These are phyloP conservation scores for Cerastis rubricosa DNA, from an alignment of 2,888 invertebrate genomes.

Conservation along the genomic window DNA sequence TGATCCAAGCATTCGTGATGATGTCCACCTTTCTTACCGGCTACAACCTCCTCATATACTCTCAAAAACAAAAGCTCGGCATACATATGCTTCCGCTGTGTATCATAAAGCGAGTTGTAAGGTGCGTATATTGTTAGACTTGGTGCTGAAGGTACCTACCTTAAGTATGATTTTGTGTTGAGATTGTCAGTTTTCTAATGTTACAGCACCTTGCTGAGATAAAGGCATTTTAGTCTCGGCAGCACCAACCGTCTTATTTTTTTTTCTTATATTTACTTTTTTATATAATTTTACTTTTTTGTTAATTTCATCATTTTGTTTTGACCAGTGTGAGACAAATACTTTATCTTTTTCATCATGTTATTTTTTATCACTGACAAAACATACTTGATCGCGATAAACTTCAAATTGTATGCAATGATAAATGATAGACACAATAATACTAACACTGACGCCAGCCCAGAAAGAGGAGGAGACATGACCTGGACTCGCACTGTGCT, in stretches of 20 bases:
- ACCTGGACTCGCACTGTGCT: not conserved
- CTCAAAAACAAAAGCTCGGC: slow-evolving; percentile 40
- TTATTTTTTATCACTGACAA: not conserved
- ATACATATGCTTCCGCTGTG: slow-evolving; percentile 51
- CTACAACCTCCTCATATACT: slow-evolving; percentile 56
- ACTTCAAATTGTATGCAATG: not conserved
- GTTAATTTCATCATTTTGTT: too few species aligned
- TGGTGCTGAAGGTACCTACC: not conserved
- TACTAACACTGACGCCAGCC: not conserved
- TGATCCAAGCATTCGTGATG: slow-evolving; percentile 50
- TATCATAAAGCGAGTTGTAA: slow-evolving; percentile 51
- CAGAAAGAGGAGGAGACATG: not conserved
- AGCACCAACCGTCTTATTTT: too few species aligned
- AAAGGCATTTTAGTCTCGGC: too few species aligned
- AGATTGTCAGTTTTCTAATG: not conserved
- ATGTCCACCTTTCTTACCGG: slow-evolving; percentile 54
- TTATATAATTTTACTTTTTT: too few species aligned
- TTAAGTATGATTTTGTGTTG: not conserved
- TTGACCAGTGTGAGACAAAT: too few species aligned
- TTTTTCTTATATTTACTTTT: too few species aligned
- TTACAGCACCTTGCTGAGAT: too few species aligned
- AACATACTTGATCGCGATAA: not conserved
- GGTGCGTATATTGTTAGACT: slow-evolving; percentile 29
- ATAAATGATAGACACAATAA: not conserved
- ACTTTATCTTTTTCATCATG: not conserved